Conservation (phyloP, 64 coral and sea anemone species). For the Montipora foliosa region DNA sequence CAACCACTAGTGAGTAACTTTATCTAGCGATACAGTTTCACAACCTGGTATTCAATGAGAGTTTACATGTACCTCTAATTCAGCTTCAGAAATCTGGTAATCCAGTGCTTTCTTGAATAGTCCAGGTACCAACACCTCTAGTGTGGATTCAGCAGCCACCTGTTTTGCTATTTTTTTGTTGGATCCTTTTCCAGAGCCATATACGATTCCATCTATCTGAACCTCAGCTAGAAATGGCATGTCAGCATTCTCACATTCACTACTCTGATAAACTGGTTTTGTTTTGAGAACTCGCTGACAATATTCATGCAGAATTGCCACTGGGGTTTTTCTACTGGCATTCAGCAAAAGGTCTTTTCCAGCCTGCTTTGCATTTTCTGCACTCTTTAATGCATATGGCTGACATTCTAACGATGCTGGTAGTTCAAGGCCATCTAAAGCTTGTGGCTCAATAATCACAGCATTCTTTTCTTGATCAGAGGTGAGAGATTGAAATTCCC, state of each 20-base stretch:
- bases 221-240: conserved; percentile 91
- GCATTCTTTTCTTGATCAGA: conserved; percentile 80
- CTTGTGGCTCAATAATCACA: conserved; percentile 16
- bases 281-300: conserved; percentile 74
- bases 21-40: no score
- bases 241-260: conserved; percentile 75
- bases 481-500: conserved; percentile 86
- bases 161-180: conserved; percentile 95
- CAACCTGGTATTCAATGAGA: neutral
- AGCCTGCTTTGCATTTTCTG: conserved; percentile 39
- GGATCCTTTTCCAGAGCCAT: conserved; percentile 74
- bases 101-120: conserved; percentile 77
- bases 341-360: conserved; percentile 77
- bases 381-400: conserved; percentile 75
- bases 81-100: conserved; percentile 70
- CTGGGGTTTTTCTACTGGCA: conserved; percentile 82
- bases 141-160: conserved; percentile 77
- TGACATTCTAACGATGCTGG: conserved; percentile 67
- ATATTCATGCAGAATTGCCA: conserved; percentile 93
- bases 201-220: conserved; percentile 78
- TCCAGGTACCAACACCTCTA: conserved; percentile 85
- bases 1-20: no score
- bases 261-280: conserved; percentile 78
- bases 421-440: conserved; percentile 35
- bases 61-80: conserved; percentile 65